phyloP scores from a whole-genome alignment of 1,140 invertebrate species.

The Lycorma delicatula region DNA sequence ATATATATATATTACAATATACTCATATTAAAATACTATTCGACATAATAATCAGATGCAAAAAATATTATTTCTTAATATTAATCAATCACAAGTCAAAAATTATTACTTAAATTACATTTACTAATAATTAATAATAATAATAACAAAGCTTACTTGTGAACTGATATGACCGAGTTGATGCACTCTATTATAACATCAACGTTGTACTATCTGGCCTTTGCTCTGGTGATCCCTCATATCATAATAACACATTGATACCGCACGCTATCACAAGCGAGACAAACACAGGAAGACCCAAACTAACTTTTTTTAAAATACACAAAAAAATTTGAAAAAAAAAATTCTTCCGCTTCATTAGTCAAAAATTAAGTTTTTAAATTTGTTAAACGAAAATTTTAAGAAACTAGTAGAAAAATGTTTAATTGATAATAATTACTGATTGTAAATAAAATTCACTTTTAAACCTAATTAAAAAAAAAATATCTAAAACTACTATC shows the following conservation, averaged over 20 bases:
- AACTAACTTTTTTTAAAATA: too few species aligned
- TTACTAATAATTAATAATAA: too few species aligned
- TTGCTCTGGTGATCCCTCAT: conserved; percentile 4
- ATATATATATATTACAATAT: too few species aligned
- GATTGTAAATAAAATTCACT: neutral
- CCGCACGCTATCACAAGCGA: neutral
- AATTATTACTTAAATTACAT: conserved; percentile 7
- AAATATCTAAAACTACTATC: conserved; percentile 11
- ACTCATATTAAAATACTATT: conserved; percentile 6
- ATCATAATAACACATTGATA: too few species aligned
- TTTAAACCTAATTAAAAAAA: conserved; percentile 9
- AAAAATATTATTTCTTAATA: conserved; percentile 4
- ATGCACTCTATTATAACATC: too few species aligned
- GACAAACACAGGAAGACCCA: conserved; percentile 1
- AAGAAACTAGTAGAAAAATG: too few species aligned
- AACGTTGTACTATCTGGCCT: conserved; percentile 4
- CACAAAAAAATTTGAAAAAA: too few species aligned
- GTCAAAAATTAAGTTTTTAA: too few species aligned
- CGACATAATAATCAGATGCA: neutral
- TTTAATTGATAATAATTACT: too few species aligned
- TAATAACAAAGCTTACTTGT: conserved; percentile 1
- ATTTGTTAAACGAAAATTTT: too few species aligned
- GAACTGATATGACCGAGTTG: conserved; percentile 4
- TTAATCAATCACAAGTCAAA: conserved; percentile 6
- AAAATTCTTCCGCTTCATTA: too few species aligned